Evolutionary conservation across 2,888 invertebrate species (phyloP).

Genomic region (Caenorhabditis angaria): DNA sequence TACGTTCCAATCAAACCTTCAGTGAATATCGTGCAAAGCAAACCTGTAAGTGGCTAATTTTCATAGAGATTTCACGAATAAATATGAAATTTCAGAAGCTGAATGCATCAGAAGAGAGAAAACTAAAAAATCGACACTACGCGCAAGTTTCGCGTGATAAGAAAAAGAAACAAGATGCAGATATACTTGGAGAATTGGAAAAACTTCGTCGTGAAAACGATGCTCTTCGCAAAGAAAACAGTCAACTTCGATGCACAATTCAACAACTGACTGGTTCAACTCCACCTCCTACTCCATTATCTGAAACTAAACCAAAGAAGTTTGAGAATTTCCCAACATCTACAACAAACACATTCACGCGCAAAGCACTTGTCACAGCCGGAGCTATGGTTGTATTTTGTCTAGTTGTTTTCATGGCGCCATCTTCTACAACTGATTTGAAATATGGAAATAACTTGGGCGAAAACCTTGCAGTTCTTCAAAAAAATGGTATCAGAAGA

Average conservation of each 20-base stretch:
- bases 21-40: not conserved
- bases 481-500: no score
- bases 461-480: no score
- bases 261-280: not conserved
- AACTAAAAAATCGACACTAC: conserved; percentile 59
- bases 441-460: no score
- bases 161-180: conserved; percentile 41
- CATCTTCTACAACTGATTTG: not conserved
- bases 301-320: not conserved
- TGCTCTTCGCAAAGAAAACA: conserved; percentile 3
- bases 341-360: not conserved
- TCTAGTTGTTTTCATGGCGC: conserved; percentile 31
- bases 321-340: not conserved
- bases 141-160: conserved; percentile 59
- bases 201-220: conserved; percentile 15
- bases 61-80: conserved; percentile 16
- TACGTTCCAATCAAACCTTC: not conserved
- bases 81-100: not conserved
- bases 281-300: not conserved
- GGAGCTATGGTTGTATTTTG: conserved; percentile 39
- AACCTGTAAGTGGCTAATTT: conserved; percentile 2
- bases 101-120: conserved; percentile 43
- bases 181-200: conserved; percentile 16
- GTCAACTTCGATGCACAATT: not conserved
- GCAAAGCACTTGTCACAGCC: not conserved